These are phyloP conservation scores for Pammene fasciana DNA, from an alignment of 2,888 invertebrate genomes.

Conservation along the genomic window DNA sequence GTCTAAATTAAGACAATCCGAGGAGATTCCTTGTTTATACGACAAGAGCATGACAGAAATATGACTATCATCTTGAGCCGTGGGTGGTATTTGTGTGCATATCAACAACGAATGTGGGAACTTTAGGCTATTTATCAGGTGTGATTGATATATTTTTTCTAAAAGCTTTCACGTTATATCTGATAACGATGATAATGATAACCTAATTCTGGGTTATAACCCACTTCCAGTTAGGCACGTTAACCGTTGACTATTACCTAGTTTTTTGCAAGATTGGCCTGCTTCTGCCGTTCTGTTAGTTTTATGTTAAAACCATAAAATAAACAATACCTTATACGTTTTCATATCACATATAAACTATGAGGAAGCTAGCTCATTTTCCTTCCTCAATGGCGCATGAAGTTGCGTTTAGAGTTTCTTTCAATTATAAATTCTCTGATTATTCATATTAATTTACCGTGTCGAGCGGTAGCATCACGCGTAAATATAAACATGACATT, in stretches of 20 bases:
- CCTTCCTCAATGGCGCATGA: slow-evolving; percentile 24
- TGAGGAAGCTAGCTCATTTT: slow-evolving; percentile 22
- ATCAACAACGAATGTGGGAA: slow-evolving; percentile 7
- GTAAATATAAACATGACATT: slow-evolving; percentile 24
- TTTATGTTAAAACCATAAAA: not conserved
- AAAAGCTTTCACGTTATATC: slow-evolving; percentile 4
- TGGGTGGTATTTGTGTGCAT: slow-evolving; percentile 9
- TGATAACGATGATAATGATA: slow-evolving; percentile 11
- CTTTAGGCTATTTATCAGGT: slow-evolving; percentile 3
- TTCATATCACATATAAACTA: not conserved
- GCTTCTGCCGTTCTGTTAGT: not conserved
- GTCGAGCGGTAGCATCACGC: slow-evolving; percentile 3
- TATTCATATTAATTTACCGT: slow-evolving; percentile 28
- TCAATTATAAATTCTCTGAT: slow-evolving; percentile 24
- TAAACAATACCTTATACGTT: not conserved
- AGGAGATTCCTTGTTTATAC: slow-evolving; percentile 20
- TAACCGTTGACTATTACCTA: not conserved
- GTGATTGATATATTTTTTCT: slow-evolving; percentile 8
- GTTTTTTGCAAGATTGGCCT: not conserved
- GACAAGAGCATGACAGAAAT: slow-evolving; percentile 12
- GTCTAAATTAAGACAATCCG: slow-evolving; percentile 20
- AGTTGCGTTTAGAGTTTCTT: slow-evolving; percentile 22
- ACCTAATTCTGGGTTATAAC: not conserved
- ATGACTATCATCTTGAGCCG: slow-evolving; percentile 4
- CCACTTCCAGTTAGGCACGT: not conserved